Base-by-base conservation (phyloP, 2,888 invertebrate species). In the Rhingia rostrata region DNA sequence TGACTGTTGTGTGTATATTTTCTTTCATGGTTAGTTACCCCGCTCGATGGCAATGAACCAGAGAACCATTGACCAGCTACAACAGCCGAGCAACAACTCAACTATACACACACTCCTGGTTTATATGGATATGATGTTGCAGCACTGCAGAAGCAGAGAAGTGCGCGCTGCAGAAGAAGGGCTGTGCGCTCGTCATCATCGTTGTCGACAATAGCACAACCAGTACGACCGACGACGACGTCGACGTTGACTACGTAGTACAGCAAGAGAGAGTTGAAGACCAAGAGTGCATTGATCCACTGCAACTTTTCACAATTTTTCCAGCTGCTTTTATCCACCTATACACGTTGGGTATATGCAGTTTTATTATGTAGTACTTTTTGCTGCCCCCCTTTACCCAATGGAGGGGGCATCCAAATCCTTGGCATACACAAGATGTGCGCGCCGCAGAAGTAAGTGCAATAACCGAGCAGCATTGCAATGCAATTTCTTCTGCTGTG, bases 31-130 rank as follows among this genome's bases (percentile, higher is more conserved):
- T 91, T 90, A 90, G 90, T 90, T 91, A 90, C 91, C 90, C 89
- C 90, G 89, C 88, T 88, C 88, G 89, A 90, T 91, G 91, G 91
- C 91, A 91, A 91, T 91, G 91, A 91, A 91, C 91, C 90, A 91
- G 91, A 90, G 91, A 91, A 90, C 91, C 90, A 90, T 90, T 90
- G 91, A 91, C 91, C 91, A 88, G 88, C 86, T 88, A 86, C 87
- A 78, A 51, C 70, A 74, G 61, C 41, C 5, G 67, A 41, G 35
- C 70, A 72, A 85, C 75, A 78, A 66, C 79, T 60, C 58, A 67
- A 56, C 49, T 49, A 6, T 49, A 49, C 22, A 22, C 63, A 22
- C 22, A 72, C 53, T 78, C 63, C 79, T 74, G 81, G 69, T 74
- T 74, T 63, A 49, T 75, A 33, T 69, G 67, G 6, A 39, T 45